Conservation (phyloP, 2,113 vertebrate species). For the Rostratula benghalensis region DNA sequence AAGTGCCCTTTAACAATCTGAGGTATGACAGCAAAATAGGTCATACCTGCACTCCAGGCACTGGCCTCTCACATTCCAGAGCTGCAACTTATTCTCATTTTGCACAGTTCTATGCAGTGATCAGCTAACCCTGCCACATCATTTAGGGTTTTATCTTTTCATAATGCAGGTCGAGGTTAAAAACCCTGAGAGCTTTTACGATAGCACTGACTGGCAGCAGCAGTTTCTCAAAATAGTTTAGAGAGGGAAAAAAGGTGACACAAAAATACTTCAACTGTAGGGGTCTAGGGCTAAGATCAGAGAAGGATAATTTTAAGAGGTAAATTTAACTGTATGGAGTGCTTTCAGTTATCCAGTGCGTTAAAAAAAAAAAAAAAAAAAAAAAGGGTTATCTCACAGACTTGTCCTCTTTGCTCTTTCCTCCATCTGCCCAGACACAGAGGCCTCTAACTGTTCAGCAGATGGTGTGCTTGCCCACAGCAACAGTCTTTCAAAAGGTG, state of each 20-base stretch:
- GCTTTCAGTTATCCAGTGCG: constrained; percentile 71
- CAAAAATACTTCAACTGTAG: constrained; percentile 61
- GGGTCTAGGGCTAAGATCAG: not conserved
- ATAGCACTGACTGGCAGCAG: constrained; percentile 35
- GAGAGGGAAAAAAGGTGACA: constrained; percentile 39
- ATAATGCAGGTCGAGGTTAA: constrained; percentile 24
- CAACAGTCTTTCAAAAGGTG: constrained; percentile 49
- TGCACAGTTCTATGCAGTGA: not conserved
- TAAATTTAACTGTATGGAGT: constrained; percentile 52
- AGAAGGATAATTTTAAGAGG: constrained; percentile 43
- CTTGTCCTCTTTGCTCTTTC: constrained; percentile 51
- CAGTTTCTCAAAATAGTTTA: constrained; percentile 34
- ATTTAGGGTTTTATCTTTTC: constrained; percentile 45
- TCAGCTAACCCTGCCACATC: constrained; percentile 29
- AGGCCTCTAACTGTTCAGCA: constrained; percentile 47
- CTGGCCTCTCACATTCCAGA: constrained; percentile 21
- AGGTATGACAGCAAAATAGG: not conserved
- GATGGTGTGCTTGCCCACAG: constrained; percentile 38
- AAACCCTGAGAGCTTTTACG: constrained; percentile 65
- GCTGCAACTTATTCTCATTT: constrained; percentile 21
- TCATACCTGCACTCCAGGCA: constrained; percentile 23
- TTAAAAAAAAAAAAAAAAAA: not conserved
- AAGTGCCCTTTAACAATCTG: constrained; percentile 26
- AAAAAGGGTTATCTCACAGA: constrained; percentile 38
- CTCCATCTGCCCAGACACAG: constrained; percentile 54